These are phyloP conservation scores for Perodicticus potto DNA, from an alignment of 2,797 vertebrate genomes.

Conservation along the genomic window DNA sequence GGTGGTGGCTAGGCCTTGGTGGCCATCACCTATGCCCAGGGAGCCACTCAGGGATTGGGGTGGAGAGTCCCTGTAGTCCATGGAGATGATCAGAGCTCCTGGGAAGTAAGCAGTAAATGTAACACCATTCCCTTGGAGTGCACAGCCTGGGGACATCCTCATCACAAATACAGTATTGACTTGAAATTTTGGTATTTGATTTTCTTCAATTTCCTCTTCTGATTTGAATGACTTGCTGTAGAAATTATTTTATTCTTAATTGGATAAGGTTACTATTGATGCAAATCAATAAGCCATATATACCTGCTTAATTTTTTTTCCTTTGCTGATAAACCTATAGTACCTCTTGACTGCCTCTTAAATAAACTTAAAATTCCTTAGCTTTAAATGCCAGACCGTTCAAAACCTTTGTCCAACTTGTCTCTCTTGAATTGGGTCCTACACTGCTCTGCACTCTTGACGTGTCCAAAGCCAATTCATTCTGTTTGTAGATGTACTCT, in stretches of 20 bases:
- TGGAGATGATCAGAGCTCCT: background rate
- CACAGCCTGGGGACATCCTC: background rate
- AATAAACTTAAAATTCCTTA: background rate
- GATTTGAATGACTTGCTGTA: background rate
- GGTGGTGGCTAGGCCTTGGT: background rate
- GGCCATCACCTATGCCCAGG: background rate
- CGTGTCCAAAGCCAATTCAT: background rate
- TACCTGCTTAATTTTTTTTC: background rate
- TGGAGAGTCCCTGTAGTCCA: too few relatives aligned
- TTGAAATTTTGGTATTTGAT: background rate
- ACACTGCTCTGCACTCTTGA: background rate
- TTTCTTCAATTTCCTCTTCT: background rate
- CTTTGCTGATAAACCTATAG: background rate
- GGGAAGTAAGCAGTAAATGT: background rate
- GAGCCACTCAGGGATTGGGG: accelerated
- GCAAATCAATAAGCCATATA: background rate
- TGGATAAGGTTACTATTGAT: background rate
- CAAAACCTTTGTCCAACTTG: background rate
- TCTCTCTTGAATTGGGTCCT: background rate
- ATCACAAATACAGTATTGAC: background rate
- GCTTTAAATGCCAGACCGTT: background rate
- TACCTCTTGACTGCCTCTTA: background rate
- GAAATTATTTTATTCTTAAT: constrained; percentile 17
- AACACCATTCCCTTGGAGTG: background rate
- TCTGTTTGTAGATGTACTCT: background rate